These are phyloP conservation scores for Conus ventricosus DNA, from an alignment of 1,140 invertebrate species.

Conservation along the genomic window DNA sequence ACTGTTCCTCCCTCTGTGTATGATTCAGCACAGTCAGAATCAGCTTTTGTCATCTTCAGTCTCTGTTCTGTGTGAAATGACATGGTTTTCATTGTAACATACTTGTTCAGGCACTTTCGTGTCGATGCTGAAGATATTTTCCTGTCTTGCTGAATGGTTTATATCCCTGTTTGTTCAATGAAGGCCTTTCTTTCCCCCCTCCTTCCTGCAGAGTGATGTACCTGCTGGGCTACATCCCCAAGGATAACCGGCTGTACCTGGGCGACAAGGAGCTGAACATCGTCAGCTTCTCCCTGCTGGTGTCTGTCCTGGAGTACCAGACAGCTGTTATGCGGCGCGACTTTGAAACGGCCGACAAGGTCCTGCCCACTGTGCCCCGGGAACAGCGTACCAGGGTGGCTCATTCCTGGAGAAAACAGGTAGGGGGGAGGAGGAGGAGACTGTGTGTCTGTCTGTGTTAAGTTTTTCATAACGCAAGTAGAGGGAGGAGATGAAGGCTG, in stretches of 20 bases:
- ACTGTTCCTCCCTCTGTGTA: too few relatives aligned
- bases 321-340: constrained; percentile 99
- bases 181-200: background rate
- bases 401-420: constrained; percentile 98
- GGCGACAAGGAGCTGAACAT: constrained; percentile 98
- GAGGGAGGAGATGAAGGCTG: background rate
- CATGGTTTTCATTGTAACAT: too few relatives aligned
- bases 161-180: too few relatives aligned
- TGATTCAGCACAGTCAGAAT: too few relatives aligned
- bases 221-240: constrained; percentile 96
- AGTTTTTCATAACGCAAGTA: too few relatives aligned
- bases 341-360: constrained; percentile 96
- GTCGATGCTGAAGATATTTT: too few relatives aligned
- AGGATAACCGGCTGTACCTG: constrained; percentile 96
- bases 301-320: constrained; percentile 98
- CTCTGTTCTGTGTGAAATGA: too few relatives aligned
- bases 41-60: too few relatives aligned
- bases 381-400: constrained; percentile 97
- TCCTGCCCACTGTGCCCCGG: constrained; percentile 95
- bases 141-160: too few relatives aligned
- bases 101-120: too few relatives aligned
- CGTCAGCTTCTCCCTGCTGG: constrained; percentile 86
- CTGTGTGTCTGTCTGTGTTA: background rate
- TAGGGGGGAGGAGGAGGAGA: constrained; percentile 62
- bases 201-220: constrained; percentile 82